These are phyloP conservation scores for Paedocypris sp. DNA, from an alignment of 2,113 vertebrate genomes.

Conservation along the genomic window DNA sequence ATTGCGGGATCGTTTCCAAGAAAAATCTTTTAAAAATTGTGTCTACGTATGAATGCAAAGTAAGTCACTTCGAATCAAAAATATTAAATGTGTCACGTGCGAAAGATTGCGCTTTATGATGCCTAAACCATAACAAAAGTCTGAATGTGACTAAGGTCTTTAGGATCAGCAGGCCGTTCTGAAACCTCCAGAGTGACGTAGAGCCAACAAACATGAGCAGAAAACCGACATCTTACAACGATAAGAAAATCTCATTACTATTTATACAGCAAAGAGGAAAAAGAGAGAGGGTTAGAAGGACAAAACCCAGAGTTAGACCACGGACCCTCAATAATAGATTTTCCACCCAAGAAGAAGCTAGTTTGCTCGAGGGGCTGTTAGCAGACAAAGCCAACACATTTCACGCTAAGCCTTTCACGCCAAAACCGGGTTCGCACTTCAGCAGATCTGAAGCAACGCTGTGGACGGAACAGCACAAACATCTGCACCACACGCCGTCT, in stretches of 20 bases:
- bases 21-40: no score
- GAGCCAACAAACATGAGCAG: neutral
- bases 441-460: constrained; percentile 1
- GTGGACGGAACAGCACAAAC: constrained; percentile 1
- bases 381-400: constrained; percentile 28
- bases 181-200: neutral
- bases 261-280: neutral
- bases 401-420: constrained; percentile 10
- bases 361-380: neutral
- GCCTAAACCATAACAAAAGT: no score
- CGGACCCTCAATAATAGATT: neutral
- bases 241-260: neutral
- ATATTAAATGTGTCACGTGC: no score
- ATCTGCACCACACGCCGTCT: neutral
- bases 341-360: neutral
- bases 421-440: neutral
- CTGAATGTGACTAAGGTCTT: no score
- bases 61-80: no score
- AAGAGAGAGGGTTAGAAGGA: neutral
- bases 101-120: no score
- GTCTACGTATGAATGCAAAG: no score
- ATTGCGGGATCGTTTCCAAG: no score
- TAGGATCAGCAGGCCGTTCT: no score
- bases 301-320: neutral
- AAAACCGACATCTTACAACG: neutral